A percentile compares a stretch with the other conserved stretches of the same genome.
phyloP scores from a whole-genome alignment of 2,113 vertebrate species.

The Istiophorus platypterus region DNA sequence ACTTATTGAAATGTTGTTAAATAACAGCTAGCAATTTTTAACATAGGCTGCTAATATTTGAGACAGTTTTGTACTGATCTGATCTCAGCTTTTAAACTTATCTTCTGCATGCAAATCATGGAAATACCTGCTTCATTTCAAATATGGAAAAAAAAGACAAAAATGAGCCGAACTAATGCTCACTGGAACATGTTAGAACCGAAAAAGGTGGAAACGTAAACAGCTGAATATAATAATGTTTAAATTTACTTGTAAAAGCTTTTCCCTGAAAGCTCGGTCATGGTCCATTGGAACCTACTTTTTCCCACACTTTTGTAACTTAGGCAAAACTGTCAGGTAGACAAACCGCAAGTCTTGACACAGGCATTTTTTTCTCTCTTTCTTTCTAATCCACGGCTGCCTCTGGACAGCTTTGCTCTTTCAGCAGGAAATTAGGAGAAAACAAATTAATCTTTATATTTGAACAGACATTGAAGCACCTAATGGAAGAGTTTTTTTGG shows the following conservation, averaged over 20 bases:
- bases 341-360: slow-evolving; percentile 36
- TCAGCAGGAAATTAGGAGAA: slow-evolving; percentile 9
- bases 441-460: background rate
- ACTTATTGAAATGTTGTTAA: background rate
- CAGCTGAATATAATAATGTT: background rate
- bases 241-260: background rate
- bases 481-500: background rate
- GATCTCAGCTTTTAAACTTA: background rate
- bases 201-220: background rate
- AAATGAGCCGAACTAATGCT: background rate
- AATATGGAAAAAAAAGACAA: background rate
- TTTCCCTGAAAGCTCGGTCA: slow-evolving; percentile 12
- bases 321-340: slow-evolving; percentile 40
- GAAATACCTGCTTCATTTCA: background rate
- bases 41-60: background rate
- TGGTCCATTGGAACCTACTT: slow-evolving; percentile 6
- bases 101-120: slow-evolving; percentile 23
- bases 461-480: background rate
- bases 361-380: slow-evolving; percentile 25
- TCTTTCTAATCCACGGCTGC: slow-evolving; percentile 20
- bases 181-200: background rate
- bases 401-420: slow-evolving; percentile 13
- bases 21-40: background rate
- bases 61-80: background rate
- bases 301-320: slow-evolving; percentile 38